Percentiles rank a stretch among this genome's conserved stretches.
Conservation (phyloP, 2,797 vertebrate genomes). For the Coluber constrictor region DNA sequence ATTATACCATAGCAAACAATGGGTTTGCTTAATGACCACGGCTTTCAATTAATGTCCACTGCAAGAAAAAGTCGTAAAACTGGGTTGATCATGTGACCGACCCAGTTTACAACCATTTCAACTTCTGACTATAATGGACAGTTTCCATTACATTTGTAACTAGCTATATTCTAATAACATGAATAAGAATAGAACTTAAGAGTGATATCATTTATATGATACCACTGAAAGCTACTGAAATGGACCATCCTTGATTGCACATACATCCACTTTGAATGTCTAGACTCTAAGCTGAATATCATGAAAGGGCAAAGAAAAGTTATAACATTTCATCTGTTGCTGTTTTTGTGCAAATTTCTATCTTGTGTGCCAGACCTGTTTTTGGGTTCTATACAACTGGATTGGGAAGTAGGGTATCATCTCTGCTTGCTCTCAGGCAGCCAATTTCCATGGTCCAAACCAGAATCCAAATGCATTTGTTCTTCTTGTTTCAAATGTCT, state of each 20-base stretch:
- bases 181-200: background rate
- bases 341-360: background rate
- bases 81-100: background rate
- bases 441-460: background rate
- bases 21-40: background rate
- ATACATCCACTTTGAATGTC: background rate
- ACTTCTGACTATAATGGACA: background rate
- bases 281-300: background rate
- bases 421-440: background rate
- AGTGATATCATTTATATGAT: background rate
- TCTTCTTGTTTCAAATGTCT: background rate
- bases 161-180: background rate
- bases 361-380: background rate
- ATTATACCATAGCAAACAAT: background rate
- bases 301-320: background rate
- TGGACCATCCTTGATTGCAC: background rate
- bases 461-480: background rate
- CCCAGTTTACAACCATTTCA: background rate
- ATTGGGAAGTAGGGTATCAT: background rate
- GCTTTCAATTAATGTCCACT: background rate
- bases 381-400: background rate
- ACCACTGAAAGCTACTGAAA: background rate
- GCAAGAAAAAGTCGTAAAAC: background rate
- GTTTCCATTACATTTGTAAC: background rate
- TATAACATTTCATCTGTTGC: background rate